A percentile compares a stretch with the other conserved stretches of the same genome.
These are phyloP conservation scores for Margarornis squamiger DNA, from an alignment of 2,797 vertebrate species.

Conservation along the genomic window DNA sequence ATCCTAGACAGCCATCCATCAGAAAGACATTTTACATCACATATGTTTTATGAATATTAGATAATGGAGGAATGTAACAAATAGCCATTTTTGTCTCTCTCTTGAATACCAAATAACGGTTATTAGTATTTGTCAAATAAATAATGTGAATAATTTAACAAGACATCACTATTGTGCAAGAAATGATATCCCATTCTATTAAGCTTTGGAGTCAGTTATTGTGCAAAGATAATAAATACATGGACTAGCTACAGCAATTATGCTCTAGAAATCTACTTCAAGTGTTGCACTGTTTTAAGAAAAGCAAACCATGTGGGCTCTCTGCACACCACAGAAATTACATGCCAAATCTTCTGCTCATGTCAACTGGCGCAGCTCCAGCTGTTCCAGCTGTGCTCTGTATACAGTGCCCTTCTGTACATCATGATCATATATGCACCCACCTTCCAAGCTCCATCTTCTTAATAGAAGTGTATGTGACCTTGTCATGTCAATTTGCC, in stretches of 20 bases:
- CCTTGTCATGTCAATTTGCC: neutral
- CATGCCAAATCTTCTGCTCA: neutral
- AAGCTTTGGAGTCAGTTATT: conserved; percentile 39
- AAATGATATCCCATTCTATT: conserved; percentile 37
- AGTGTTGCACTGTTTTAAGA: neutral
- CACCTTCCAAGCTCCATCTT: neutral
- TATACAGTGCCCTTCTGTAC: neutral
- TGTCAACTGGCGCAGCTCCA: neutral
- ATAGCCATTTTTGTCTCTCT: conserved; percentile 44
- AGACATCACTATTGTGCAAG: conserved; percentile 28
- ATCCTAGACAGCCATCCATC: neutral
- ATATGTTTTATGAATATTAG: conserved; percentile 43
- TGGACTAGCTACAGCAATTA: conserved; percentile 27
- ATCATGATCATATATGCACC: neutral
- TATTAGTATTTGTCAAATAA: conserved; percentile 64
- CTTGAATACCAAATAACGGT: conserved; percentile 38
- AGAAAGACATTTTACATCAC: conserved; percentile 17
- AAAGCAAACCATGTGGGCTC: neutral
- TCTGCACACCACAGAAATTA: neutral
- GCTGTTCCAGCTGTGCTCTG: neutral
- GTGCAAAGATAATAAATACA: conserved; percentile 41
- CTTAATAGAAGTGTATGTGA: neutral
- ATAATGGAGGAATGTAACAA: conserved; percentile 50
- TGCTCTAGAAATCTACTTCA: conserved; percentile 16
- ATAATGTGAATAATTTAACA: conserved; percentile 59